phyloP scores from a whole-genome alignment of 1,140 invertebrate genomes.

The Eurytemora carolleeae region DNA sequence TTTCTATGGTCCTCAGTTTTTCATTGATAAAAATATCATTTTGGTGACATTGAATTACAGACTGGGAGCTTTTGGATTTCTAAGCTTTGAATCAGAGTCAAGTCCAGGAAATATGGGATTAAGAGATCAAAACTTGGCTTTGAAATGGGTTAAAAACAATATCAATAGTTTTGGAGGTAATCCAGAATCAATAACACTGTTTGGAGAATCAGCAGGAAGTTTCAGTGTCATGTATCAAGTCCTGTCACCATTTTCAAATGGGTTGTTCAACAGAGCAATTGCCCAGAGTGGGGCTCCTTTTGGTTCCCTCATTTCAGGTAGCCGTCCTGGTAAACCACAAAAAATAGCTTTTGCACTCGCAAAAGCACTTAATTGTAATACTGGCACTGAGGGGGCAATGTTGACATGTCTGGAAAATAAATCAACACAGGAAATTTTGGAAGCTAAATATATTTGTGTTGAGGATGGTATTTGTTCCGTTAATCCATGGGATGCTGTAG shows the following conservation, averaged over 20 bases:
- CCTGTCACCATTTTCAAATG: conserved; percentile 56
- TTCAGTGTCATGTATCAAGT: conserved; percentile 83
- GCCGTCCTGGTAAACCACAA: no score
- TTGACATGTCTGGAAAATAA: no score
- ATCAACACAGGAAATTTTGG: no score
- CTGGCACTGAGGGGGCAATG: no score
- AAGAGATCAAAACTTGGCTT: conserved; percentile 38
- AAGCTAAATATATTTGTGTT: no score
- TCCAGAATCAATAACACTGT: conserved; percentile 31
- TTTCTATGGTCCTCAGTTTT: conserved; percentile 64
- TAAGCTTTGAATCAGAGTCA: conserved; percentile 31
- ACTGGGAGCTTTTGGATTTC: conserved; percentile 55
- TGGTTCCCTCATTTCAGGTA: no score
- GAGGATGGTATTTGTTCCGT: no score
- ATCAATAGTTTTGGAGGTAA: conserved; percentile 44
- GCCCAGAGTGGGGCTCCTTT: conserved; percentile 26
- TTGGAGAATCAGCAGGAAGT: conserved; percentile 68
- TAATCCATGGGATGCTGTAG: no score
- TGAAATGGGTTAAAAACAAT: conserved; percentile 40
- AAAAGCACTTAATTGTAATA: no score
- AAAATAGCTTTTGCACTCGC: no score
- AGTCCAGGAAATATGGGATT: conserved; percentile 45
- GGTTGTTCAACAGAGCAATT: conserved; percentile 70
- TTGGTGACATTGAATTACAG: conserved; percentile 71
- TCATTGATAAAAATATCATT: conserved; percentile 59